Conservation (phyloP, 2,113 vertebrate genomes). For the Chunga burmeisteri region DNA sequence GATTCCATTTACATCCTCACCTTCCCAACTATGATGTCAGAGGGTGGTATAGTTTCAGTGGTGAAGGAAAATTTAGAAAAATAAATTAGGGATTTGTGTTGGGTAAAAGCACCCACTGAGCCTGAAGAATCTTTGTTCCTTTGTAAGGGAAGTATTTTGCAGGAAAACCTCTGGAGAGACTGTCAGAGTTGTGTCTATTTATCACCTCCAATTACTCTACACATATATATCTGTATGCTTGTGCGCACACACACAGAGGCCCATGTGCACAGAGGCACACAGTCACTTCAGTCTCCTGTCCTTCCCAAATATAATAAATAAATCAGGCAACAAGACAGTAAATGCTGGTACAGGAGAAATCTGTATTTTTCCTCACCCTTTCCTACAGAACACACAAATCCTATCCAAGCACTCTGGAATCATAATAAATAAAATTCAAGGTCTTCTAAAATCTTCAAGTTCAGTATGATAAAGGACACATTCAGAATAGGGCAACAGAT, state of each 20-base stretch:
- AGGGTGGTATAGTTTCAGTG: neutral
- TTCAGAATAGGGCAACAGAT: neutral
- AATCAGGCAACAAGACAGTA: neutral
- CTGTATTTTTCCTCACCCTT: neutral
- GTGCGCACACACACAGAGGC: neutral
- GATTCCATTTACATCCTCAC: neutral
- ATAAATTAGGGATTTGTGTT: neutral
- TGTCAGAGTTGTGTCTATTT: neutral
- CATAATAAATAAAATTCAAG: neutral
- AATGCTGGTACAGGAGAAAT: neutral
- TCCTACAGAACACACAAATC: neutral
- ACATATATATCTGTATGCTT: neutral
- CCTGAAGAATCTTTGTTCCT: neutral
- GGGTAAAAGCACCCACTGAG: neutral
- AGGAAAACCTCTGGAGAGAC: neutral
- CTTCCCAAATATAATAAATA: neutral
- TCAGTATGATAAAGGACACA: neutral
- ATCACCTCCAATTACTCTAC: neutral
- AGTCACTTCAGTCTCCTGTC: neutral
- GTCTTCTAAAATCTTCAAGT: neutral
- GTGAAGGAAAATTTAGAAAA: neutral
- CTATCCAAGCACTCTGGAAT: neutral
- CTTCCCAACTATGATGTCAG: neutral
- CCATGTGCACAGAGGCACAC: accelerated
- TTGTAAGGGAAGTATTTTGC: neutral